phyloP scores from a whole-genome alignment of 2,797 vertebrate species.

The Coilia nasus region DNA sequence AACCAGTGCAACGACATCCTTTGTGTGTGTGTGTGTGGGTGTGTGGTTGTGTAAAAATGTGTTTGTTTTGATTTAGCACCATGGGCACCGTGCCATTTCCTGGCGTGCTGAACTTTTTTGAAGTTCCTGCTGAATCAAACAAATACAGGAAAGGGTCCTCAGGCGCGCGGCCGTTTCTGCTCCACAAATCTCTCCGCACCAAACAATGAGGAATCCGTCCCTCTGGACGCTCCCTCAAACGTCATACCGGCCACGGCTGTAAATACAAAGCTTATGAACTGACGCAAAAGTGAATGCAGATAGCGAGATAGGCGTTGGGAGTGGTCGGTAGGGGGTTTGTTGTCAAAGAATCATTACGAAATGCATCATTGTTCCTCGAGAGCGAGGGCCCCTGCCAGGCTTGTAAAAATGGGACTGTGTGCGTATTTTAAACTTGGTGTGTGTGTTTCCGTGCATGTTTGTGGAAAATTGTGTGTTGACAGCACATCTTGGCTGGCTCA shows the following conservation, averaged over 20 bases:
- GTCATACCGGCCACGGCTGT: neutral
- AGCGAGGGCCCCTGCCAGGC: neutral
- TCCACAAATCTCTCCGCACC: conserved; percentile 1
- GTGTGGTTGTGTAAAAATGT: conserved; percentile 19
- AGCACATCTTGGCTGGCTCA: neutral
- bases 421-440: neutral
- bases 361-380: neutral
- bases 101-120: neutral
- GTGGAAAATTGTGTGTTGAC: neutral
- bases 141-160: conserved; percentile 44
- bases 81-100: conserved; percentile 39
- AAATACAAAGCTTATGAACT: neutral
- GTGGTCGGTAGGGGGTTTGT: neutral
- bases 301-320: neutral
- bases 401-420: neutral
- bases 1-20: neutral
- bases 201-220: conserved; percentile 1
- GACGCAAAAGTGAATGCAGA: neutral
- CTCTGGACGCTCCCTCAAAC: neutral
- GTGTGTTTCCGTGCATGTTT: neutral
- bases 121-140: conserved; percentile 38
- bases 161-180: neutral
- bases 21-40: neutral
- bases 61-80: conserved; percentile 24
- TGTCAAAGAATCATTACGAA: neutral